A percentile compares a stretch with the other conserved stretches of the same genome.
Evolutionary conservation across 2,113 vertebrate species (phyloP).

Genomic region (Brevimyrus niger): DNA sequence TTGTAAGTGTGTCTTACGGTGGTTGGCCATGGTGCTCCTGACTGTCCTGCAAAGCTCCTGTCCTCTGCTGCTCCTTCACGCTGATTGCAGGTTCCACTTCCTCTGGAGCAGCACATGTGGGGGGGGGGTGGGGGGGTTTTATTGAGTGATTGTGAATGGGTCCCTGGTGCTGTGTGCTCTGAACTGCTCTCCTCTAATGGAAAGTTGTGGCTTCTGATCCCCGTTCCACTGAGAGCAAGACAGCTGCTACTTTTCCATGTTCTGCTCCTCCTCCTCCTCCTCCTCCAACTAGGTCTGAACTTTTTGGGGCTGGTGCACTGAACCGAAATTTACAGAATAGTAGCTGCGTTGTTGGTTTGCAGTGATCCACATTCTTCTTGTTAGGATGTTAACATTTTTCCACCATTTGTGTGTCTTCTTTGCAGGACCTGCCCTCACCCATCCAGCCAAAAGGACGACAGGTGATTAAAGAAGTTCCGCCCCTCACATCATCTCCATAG

Average conservation of each 20-base stretch:
- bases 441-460: conserved; percentile 96
- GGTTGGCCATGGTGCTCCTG: not conserved
- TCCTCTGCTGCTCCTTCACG: not conserved
- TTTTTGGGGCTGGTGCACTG: not conserved
- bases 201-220: not conserved
- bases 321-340: not conserved
- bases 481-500: conserved; percentile 45
- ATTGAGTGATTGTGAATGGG: not conserved
- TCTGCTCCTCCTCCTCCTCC: not conserved
- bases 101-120: not conserved
- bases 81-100: not conserved
- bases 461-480: conserved; percentile 68
- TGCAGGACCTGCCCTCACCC: conserved; percentile 92
- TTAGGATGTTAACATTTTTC: conserved; percentile 48
- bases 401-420: conserved; percentile 69
- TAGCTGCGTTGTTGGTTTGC: not conserved
- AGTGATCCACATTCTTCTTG: not conserved
- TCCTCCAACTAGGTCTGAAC: not conserved
- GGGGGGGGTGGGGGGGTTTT: too few species aligned
- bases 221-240: not conserved
- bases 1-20: not conserved
- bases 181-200: not conserved
- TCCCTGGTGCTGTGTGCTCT: not conserved
- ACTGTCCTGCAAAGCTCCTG: not conserved
- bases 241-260: not conserved